A percentile compares a stretch with the other conserved stretches of the same genome.
phyloP scores from a whole-genome alignment of 2,113 vertebrate genomes.

The Callaeas wilsoni region DNA sequence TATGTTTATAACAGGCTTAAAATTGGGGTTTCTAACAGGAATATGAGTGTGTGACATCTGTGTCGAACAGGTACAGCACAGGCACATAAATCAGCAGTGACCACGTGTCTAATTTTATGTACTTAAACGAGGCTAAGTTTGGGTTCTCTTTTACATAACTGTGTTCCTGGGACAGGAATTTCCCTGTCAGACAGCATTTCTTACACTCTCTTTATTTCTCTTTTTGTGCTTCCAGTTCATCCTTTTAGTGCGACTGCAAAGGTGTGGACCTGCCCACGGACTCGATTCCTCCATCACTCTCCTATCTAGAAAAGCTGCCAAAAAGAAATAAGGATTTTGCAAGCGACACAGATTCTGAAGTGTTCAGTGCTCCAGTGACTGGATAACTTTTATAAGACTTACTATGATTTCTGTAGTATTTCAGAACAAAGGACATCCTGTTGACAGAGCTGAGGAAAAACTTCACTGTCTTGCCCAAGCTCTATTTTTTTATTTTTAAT shows the following conservation, averaged over 20 bases:
- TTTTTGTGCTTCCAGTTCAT: background rate
- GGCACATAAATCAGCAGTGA: background rate
- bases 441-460: background rate
- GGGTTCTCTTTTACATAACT: background rate
- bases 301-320: background rate
- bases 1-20: background rate
- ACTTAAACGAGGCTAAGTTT: background rate
- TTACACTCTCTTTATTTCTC: background rate
- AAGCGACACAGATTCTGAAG: background rate
- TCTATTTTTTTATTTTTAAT: background rate
- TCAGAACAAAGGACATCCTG: background rate
- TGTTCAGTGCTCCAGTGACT: background rate
- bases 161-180: background rate
- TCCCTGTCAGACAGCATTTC: background rate
- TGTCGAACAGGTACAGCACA: background rate
- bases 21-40: background rate
- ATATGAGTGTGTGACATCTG: background rate
- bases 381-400: slow-evolving; percentile 7
- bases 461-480: background rate
- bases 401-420: background rate
- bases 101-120: background rate
- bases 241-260: slow-evolving; percentile 22
- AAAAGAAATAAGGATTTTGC: background rate
- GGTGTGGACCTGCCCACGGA: background rate
- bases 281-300: background rate